These are phyloP conservation scores for Poecilus cupreus DNA, from an alignment of 2,888 invertebrate genomes.

Conservation along the genomic window DNA sequence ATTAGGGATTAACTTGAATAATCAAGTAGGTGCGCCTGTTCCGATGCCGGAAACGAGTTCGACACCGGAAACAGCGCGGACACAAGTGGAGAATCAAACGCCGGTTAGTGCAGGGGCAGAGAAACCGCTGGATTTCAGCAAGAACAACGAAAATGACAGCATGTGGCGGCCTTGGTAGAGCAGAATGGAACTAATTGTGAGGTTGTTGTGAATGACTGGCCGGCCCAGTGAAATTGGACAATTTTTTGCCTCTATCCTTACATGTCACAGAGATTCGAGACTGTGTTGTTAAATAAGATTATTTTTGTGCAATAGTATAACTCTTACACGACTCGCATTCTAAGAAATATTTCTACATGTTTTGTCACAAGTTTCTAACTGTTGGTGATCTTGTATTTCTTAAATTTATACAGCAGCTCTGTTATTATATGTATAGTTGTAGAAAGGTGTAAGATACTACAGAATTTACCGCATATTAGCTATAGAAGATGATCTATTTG, in stretches of 20 bases:
- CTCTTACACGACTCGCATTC: conserved; percentile 33
- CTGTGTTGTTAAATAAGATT: conserved; percentile 27
- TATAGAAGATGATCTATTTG: conserved; percentile 55
- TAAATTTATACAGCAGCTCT: conserved; percentile 54
- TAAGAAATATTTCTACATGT: conserved; percentile 27
- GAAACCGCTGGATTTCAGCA: conserved; percentile 75
- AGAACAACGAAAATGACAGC: conserved; percentile 72
- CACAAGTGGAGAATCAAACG: conserved; percentile 52
- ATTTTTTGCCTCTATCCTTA: not conserved
- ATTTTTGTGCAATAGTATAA: conserved; percentile 52
- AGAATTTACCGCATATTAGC: conserved; percentile 39
- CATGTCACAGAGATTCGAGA: conserved; percentile 7
- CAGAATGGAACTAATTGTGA: not conserved
- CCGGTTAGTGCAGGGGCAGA: conserved; percentile 68
- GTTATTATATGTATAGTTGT: conserved; percentile 58
- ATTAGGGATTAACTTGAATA: conserved; percentile 70
- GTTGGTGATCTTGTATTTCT: conserved; percentile 55
- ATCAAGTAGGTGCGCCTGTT: conserved; percentile 64
- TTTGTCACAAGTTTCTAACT: conserved; percentile 55
- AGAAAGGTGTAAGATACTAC: conserved; percentile 47
- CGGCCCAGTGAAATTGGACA: conserved; percentile 7
- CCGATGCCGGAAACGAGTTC: conserved; percentile 59
- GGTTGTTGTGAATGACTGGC: conserved; percentile 20
- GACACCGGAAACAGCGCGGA: conserved; percentile 58
- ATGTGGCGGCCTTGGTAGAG: conserved; percentile 76